These are phyloP conservation scores for Pseudomyrmex sp. DNA, from an alignment of 1,140 invertebrate genomes.

Conservation along the genomic window DNA sequence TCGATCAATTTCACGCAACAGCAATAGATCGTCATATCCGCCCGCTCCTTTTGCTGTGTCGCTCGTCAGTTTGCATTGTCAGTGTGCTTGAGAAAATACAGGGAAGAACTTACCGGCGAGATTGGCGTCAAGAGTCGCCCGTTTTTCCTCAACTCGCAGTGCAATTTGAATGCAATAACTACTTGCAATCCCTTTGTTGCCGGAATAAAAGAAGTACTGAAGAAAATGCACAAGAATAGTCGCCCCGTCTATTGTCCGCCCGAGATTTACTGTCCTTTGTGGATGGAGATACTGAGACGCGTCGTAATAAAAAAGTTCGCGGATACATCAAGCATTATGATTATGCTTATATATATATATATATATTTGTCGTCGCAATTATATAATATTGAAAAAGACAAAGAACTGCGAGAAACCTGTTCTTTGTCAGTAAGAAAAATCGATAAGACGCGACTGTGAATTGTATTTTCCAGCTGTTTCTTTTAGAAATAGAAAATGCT, in stretches of 20 bases:
- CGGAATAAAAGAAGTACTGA: conserved; percentile 38
- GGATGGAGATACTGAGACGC: conserved; percentile 20
- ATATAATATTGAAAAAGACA: background rate
- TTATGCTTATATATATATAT: background rate
- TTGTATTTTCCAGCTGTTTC: background rate
- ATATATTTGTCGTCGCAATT: too few species aligned
- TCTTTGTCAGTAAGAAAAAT: background rate
- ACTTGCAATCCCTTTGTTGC: conserved; percentile 44
- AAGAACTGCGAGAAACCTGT: background rate
- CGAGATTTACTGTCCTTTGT: conserved; percentile 50
- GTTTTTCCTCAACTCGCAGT: conserved; percentile 2
- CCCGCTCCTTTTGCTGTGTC: background rate
- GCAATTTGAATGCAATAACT: conserved; percentile 54
- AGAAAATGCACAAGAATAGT: conserved; percentile 47
- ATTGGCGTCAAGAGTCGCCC: conserved; percentile 17
- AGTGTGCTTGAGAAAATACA: conserved; percentile 14
- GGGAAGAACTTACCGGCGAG: background rate
- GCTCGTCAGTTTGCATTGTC: background rate
- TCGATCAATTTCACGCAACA: conserved; percentile 30
- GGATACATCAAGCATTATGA: conserved; percentile 10
- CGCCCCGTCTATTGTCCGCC: conserved; percentile 14
- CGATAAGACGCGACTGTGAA: background rate
- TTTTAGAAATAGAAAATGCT: background rate
- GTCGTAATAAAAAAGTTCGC: conserved; percentile 28
- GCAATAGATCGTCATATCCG: background rate